Percentiles rank a stretch among this genome's conserved stretches.
These are phyloP conservation scores for Hyles euphorbiae DNA, from an alignment of 1,140 invertebrate species.

Conservation along the genomic window DNA sequence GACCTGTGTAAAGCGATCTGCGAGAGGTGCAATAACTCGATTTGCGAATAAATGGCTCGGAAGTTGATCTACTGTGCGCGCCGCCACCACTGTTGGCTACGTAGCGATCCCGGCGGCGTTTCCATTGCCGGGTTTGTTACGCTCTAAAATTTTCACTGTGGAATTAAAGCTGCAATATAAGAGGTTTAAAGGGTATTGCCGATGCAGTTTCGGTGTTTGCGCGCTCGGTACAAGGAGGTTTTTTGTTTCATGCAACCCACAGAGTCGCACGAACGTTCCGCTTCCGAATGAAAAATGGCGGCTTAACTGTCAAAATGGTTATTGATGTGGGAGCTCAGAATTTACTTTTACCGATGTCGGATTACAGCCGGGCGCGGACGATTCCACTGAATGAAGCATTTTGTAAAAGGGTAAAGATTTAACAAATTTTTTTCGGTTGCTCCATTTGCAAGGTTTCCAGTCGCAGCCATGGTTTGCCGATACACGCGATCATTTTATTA, in stretches of 20 bases:
- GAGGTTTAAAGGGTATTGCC: conserved; percentile 30
- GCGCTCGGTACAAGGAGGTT: conserved; percentile 30
- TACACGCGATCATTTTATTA: too few species aligned
- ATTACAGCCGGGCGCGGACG: conserved; percentile 27
- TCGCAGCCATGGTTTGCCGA: too few species aligned
- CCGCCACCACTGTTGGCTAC: conserved; percentile 30
- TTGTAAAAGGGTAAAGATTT: conserved; percentile 5
- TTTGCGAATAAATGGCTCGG: conserved; percentile 69
- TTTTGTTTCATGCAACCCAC: conserved; percentile 49
- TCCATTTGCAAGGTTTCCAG: background rate
- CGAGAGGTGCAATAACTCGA: conserved; percentile 70
- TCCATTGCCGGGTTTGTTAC: conserved; percentile 52
- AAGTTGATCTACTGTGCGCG: conserved; percentile 63
- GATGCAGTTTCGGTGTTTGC: conserved; percentile 33
- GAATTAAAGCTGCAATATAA: conserved; percentile 53
- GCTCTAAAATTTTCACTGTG: conserved; percentile 30
- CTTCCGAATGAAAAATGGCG: conserved; percentile 62
- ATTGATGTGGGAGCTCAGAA: conserved; percentile 55
- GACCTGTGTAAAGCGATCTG: conserved; percentile 68
- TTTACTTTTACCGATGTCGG: conserved; percentile 57
- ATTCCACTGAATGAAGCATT: conserved; percentile 5
- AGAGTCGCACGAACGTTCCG: conserved; percentile 39
- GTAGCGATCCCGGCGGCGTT: conserved; percentile 30
- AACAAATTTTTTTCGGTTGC: background rate
- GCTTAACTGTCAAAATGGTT: conserved; percentile 60